Conservation (phyloP, 2,113 vertebrate genomes). For the Formicarius rufipectus region DNA sequence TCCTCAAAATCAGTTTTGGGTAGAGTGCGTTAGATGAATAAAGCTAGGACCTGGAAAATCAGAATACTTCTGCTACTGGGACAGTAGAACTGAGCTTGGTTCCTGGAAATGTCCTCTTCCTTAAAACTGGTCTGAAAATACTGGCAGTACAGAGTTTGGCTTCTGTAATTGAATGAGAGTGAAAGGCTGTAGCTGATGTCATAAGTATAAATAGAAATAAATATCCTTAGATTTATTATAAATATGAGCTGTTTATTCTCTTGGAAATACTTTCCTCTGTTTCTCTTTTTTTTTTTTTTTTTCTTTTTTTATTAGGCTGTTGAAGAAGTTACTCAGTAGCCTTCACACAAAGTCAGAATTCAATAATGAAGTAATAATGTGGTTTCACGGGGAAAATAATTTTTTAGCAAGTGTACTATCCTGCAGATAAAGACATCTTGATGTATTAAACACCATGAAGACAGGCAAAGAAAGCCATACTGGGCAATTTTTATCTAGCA, state of each 20-base stretch:
- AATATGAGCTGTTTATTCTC: background rate
- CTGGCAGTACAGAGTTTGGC: background rate
- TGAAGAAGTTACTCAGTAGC: background rate
- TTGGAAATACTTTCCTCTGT: background rate
- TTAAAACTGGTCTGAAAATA: background rate
- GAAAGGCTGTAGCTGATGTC: background rate
- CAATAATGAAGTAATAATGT: background rate
- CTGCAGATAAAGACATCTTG: background rate
- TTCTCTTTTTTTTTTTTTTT: too few relatives aligned
- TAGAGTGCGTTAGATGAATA: background rate
- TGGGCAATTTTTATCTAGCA: background rate
- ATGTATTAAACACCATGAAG: background rate
- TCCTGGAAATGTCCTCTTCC: background rate
- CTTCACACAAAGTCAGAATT: background rate
- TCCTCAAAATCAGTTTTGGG: background rate
- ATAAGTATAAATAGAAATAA: background rate
- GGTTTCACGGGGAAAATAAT: background rate
- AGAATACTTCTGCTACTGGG: accelerated
- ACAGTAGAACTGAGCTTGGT: background rate
- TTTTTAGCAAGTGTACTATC: background rate
- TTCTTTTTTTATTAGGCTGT: background rate
- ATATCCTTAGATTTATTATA: background rate
- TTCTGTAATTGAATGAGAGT: background rate
- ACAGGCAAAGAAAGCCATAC: background rate
- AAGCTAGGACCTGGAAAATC: background rate